Evolutionary conservation across 1,140 invertebrate species (phyloP).

Genomic region (Pogonognathellus flavescens): DNA sequence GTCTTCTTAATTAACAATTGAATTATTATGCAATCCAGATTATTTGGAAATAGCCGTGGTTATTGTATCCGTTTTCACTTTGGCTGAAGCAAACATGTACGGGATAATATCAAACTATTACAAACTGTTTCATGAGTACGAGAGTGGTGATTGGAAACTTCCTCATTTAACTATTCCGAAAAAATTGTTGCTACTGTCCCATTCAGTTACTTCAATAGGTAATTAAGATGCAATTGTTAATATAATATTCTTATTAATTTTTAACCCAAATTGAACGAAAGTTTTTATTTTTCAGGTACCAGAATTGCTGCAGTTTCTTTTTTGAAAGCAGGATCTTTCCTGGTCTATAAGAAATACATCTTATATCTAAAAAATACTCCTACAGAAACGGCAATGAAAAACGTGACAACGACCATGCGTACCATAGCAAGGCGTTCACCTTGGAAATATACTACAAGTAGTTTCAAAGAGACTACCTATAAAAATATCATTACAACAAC

Average conservation of each 20-base stretch:
- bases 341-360: too few relatives aligned
- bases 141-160: slow-evolving; percentile 60
- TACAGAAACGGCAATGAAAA: background rate
- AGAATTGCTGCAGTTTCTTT: slow-evolving; percentile 56
- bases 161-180: slow-evolving; percentile 56
- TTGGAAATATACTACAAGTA: too few relatives aligned
- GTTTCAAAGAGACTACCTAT: too few relatives aligned
- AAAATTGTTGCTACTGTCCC: slow-evolving; percentile 62
- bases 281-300: slow-evolving; percentile 23
- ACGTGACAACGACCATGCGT: background rate
- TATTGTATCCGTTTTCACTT: slow-evolving; percentile 47
- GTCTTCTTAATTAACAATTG: slow-evolving; percentile 7
- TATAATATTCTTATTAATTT: too few relatives aligned
- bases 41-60: slow-evolving; percentile 64
- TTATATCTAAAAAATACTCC: too few relatives aligned
- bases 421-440: too few relatives aligned
- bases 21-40: slow-evolving; percentile 18
- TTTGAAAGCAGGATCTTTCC: slow-evolving; percentile 55
- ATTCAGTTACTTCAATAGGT: slow-evolving; percentile 63
- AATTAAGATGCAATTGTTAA: background rate
- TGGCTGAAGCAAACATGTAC: slow-evolving; percentile 62
- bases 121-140: slow-evolving; percentile 59
- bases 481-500: background rate
- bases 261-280: too few relatives aligned
- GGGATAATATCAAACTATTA: slow-evolving; percentile 61